phyloP scores from a whole-genome alignment of 2,113 vertebrate genomes.

The Mus pahari region DNA sequence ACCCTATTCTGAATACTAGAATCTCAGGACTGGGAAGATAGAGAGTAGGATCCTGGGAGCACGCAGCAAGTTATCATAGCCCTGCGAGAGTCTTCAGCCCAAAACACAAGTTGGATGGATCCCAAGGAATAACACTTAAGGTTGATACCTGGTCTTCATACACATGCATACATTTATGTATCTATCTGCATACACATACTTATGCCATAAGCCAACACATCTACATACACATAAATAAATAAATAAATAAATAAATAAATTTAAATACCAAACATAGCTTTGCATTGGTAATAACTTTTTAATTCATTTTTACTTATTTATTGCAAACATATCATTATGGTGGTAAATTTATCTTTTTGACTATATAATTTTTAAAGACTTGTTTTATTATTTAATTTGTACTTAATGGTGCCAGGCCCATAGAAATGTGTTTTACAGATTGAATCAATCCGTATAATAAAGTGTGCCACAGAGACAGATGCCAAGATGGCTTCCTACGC shows the following conservation, averaged over 20 bases:
- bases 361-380: background rate
- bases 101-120: background rate
- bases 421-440: background rate
- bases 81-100: too few species aligned
- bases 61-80: background rate
- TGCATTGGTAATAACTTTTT: slow-evolving; percentile 21
- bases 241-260: background rate
- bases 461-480: background rate
- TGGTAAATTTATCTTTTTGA: slow-evolving; percentile 22
- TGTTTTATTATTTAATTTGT: slow-evolving; percentile 5
- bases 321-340: slow-evolving; percentile 26
- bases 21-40: background rate
- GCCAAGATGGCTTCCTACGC: background rate
- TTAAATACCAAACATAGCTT: slow-evolving; percentile 13
- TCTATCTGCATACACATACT: background rate
- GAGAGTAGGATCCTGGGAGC: background rate
- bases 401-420: background rate
- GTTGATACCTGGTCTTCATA: background rate
- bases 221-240: background rate
- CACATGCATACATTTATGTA: too few species aligned
- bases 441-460: background rate
- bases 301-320: background rate
- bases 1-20: background rate
- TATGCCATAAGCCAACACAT: background rate
- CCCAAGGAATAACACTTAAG: background rate